Conservation (phyloP, 2,113 vertebrate genomes). For the Notechis scutatus region DNA sequence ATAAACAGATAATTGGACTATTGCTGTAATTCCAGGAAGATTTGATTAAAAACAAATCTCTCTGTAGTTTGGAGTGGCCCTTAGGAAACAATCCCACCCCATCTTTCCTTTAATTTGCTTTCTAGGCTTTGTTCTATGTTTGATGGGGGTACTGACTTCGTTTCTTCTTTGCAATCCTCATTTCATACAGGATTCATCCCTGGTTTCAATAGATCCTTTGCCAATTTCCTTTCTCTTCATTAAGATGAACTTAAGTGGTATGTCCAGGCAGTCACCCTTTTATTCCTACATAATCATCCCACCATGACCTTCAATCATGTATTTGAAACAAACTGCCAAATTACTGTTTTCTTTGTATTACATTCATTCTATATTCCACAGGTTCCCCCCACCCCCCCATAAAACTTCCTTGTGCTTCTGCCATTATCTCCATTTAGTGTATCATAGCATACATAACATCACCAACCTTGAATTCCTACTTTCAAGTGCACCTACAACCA, state of each 20-base stretch:
- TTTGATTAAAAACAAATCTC: neutral
- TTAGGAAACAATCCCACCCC: neutral
- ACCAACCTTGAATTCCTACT: neutral
- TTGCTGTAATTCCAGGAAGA: neutral
- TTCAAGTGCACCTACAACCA: neutral
- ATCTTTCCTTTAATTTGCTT: neutral
- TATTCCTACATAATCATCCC: neutral
- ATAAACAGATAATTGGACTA: neutral
- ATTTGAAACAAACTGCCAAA: neutral
- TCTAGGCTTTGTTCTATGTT: neutral
- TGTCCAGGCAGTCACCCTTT: neutral
- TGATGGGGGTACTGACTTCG: neutral
- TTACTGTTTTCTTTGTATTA: neutral
- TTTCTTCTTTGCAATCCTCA: neutral
- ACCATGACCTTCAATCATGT: neutral
- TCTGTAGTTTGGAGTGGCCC: neutral
- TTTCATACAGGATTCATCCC: neutral
- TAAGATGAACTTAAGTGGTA: neutral
- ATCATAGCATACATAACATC: neutral
- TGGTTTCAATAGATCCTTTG: neutral
- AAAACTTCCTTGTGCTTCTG: neutral
- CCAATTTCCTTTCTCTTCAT: neutral
- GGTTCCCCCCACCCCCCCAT: accelerated
- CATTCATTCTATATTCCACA: neutral
- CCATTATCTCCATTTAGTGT: neutral